Evolutionary conservation across 2,888 invertebrate species (phyloP).

Genomic region (Mimas tiliae): DNA sequence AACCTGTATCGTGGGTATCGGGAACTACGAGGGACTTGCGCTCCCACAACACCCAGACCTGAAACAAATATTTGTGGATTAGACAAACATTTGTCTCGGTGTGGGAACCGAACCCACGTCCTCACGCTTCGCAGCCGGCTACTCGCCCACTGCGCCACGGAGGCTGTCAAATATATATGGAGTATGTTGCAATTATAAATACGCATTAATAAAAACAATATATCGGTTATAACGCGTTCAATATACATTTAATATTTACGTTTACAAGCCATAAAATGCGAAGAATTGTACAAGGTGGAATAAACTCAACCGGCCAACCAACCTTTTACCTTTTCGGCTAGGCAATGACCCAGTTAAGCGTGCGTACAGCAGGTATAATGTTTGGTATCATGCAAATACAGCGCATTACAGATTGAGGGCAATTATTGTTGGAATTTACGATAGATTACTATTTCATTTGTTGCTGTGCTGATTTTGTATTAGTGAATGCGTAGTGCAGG

Average conservation of each 20-base stretch:
- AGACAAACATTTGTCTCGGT: too few relatives aligned
- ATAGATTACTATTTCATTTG: not conserved
- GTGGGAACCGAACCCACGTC: too few relatives aligned
- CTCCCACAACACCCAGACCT: too few relatives aligned
- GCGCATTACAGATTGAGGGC: conserved; percentile 13
- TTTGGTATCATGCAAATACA: conserved; percentile 15
- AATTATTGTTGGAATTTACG: conserved; percentile 25
- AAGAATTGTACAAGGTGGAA: conserved; percentile 24
- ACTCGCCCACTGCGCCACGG: too few relatives aligned
- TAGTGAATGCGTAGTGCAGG: not conserved
- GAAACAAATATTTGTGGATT: too few relatives aligned
- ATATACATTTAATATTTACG: conserved; percentile 7
- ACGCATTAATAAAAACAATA: not conserved
- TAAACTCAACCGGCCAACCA: conserved; percentile 6
- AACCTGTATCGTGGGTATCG: too few relatives aligned
- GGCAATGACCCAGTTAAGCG: conserved; percentile 23
- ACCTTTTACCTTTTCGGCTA: conserved; percentile 24
- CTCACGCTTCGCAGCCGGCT: too few relatives aligned
- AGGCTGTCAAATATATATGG: not conserved
- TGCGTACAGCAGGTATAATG: conserved; percentile 8
- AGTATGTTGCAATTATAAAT: not conserved
- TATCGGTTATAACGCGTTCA: not conserved
- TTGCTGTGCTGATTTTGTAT: not conserved
- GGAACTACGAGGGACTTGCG: too few relatives aligned
- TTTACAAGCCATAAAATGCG: conserved; percentile 6